Conservation (phyloP, 1,140 invertebrate species). For the Drosophila cardini region DNA sequence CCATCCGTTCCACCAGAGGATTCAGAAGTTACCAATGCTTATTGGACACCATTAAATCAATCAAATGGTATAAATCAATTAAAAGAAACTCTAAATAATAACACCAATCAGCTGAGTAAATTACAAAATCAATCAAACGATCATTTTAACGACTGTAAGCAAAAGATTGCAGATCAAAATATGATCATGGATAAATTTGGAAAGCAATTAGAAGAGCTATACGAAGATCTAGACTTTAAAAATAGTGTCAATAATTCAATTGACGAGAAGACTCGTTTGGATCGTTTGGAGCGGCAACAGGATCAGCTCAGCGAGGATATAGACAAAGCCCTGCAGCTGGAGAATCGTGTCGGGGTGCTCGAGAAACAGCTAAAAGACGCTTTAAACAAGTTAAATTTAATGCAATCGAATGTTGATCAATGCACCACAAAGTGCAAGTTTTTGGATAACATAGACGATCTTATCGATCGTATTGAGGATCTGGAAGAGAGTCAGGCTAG, state of each 20-base stretch:
- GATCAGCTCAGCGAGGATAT: conserved; percentile 15
- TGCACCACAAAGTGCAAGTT: conserved; percentile 18
- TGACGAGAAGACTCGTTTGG: neutral
- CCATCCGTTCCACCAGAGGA: too few species aligned
- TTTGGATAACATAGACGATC: conserved; percentile 38
- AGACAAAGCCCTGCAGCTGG: neutral
- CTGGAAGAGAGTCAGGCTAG: conserved; percentile 2
- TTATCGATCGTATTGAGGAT: conserved; percentile 45
- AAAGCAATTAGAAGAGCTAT: neutral
- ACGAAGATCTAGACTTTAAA: neutral
- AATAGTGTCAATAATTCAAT: neutral
- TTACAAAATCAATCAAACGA: neutral
- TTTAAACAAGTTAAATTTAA: neutral
- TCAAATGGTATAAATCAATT: neutral
- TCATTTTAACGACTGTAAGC: conserved; percentile 2
- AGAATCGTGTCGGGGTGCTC: neutral
- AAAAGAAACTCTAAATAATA: neutral
- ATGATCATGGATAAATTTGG: neutral
- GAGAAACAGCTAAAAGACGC: conserved; percentile 19
- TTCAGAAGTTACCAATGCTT: too few species aligned
- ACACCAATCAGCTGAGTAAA: neutral
- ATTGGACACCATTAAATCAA: too few species aligned
- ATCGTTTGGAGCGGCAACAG: conserved; percentile 2
- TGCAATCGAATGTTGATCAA: neutral
- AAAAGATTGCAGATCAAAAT: neutral